phyloP scores from a whole-genome alignment of 2,797 vertebrate species.

The Siniperca scherzeri region DNA sequence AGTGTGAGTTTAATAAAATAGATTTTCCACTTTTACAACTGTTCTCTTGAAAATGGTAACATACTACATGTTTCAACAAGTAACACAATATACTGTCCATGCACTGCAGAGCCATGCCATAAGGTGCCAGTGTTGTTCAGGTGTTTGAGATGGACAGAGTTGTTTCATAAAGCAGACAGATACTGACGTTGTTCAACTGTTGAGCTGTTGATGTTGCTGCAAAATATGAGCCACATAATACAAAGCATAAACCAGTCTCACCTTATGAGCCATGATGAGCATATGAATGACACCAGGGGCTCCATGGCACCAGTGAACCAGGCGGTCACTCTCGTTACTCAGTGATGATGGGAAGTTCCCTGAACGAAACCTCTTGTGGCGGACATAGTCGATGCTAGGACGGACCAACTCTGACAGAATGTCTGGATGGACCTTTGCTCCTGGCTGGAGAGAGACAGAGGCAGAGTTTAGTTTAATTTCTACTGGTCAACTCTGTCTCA shows the following conservation, averaged over 20 bases:
- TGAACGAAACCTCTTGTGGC: conserved; percentile 95
- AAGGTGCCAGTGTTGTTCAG: conserved; percentile 37
- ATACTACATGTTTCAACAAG: not conserved
- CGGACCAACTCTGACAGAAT: conserved; percentile 90
- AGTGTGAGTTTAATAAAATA: not conserved
- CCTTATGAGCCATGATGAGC: conserved; percentile 94
- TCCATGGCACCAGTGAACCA: conserved; percentile 98
- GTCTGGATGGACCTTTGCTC: conserved; percentile 88
- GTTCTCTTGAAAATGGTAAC: not conserved
- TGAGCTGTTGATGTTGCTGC: not conserved
- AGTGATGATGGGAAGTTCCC: conserved; percentile 97
- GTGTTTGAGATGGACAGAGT: not conserved
- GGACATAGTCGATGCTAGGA: conserved; percentile 95
- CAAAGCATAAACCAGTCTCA: conserved; percentile 56
- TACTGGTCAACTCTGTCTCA: not conserved
- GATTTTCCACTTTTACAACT: not conserved
- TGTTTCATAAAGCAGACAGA: not conserved
- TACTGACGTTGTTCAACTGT: not conserved
- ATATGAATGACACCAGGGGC: conserved; percentile 93
- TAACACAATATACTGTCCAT: not conserved
- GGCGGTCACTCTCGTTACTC: conserved; percentile 95
- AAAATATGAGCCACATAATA: no score
- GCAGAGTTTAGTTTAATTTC: not conserved
- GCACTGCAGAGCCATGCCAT: conserved; percentile 25
- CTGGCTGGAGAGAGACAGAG: conserved; percentile 82